Percentiles rank a stretch among this genome's conserved stretches.
phyloP scores from a whole-genome alignment of 2,113 vertebrate species.

The Albula goreensis region DNA sequence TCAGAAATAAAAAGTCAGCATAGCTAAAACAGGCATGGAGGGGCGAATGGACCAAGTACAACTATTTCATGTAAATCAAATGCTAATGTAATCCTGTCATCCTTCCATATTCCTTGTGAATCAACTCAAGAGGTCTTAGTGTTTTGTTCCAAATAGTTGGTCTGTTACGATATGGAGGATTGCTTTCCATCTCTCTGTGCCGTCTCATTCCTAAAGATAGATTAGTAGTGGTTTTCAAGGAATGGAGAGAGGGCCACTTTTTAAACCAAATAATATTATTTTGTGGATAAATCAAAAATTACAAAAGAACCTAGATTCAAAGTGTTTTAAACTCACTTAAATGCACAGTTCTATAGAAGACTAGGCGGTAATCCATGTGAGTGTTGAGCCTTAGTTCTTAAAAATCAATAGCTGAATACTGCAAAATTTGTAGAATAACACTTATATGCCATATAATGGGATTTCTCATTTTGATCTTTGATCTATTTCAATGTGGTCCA shows the following conservation, averaged over 20 bases:
- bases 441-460: too few relatives aligned
- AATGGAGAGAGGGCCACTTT: slow-evolving; percentile 16
- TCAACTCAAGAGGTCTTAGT: slow-evolving; percentile 29
- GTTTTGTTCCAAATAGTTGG: slow-evolving; percentile 31
- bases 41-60: slow-evolving; percentile 43
- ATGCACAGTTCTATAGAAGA: too few relatives aligned
- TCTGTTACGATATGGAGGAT: slow-evolving; percentile 16
- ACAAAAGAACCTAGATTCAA: too few relatives aligned
- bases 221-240: slow-evolving; percentile 15
- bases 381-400: too few relatives aligned
- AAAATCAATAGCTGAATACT: too few relatives aligned
- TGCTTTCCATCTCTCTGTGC: slow-evolving; percentile 20
- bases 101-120: slow-evolving; percentile 27
- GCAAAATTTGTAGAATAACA: too few relatives aligned
- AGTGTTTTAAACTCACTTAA: too few relatives aligned
- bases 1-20: neutral
- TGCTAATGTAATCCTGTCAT: slow-evolving; percentile 37
- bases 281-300: too few relatives aligned
- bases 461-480: too few relatives aligned
- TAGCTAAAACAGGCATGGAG: slow-evolving; percentile 32
- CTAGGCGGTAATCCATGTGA: too few relatives aligned
- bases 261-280: neutral
- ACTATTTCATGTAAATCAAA: slow-evolving; percentile 51
- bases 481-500: too few relatives aligned
- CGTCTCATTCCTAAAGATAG: slow-evolving; percentile 27